Evolutionary conservation across 2,888 invertebrate species (phyloP), one percentile per base, ranked within the genome.

Genomic region (Lomographa bimaculata): DNA sequence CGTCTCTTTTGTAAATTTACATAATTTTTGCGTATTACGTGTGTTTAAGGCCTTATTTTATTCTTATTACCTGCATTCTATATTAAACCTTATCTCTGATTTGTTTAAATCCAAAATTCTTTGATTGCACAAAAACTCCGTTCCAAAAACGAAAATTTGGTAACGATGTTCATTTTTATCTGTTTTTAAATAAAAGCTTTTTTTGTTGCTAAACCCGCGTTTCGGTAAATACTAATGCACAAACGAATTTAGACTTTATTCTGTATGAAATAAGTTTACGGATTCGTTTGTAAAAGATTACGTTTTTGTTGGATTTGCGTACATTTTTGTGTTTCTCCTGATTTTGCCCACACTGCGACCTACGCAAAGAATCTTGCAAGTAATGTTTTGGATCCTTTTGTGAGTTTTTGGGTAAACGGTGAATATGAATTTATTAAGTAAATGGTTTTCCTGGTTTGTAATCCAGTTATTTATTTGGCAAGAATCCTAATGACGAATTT

Each of bases 1-100:
- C 8, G 16, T 11, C 33, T 21, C 26, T 42, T 36, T 42, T 25
- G 30, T 10, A 21, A 26, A 36, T 36, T 32, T 9, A 32, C 42
- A 42, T 41, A 42, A 26, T 32, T 42, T n/a, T 27, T 23, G 7
- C 10, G 36, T 27, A 42, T 36, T 36, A 42, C 36, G 36, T 27
- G 28, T 23, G 35, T 19, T 32, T n/a, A 42, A 36, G 14, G 21
- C 36, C 16, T n/a, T 32, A 26, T 7, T 14, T 14, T 14, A 3
- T 14, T 14, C 4, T 4, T 3, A 14, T 14, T 4, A 14, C 3
- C 14, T 3, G 4, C 14, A 3, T 14, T 14, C 14, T 14, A 14
- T 4, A 3, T 14, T 14, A 14, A 14, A 27, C 32, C 16, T n/a
- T 32, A 25, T 7, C n/a, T n/a, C n/a, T n/a, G n/a, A n/a, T n/a